phyloP scores from a whole-genome alignment of 2,888 invertebrate species.

The Drosophila aldrichi region DNA sequence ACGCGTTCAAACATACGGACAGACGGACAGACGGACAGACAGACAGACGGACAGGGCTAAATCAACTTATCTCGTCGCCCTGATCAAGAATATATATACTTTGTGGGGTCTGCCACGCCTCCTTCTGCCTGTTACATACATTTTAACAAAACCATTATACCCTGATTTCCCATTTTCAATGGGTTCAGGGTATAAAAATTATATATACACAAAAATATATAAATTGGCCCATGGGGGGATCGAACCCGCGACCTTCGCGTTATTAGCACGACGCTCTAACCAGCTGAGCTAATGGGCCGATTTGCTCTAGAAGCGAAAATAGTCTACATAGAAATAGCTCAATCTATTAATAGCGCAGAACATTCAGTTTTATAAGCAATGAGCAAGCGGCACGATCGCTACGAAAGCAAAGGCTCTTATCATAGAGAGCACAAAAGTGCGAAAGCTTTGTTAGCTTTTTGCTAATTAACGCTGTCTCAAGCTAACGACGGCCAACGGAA shows the following conservation, averaged over 20 bases:
- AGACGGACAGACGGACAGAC: too few relatives aligned
- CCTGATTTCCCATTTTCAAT: too few relatives aligned
- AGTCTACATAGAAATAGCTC: not conserved
- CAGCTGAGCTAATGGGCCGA: constrained; percentile 86
- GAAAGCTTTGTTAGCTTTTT: constrained; percentile 30
- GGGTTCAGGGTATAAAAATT: too few relatives aligned
- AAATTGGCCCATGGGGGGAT: constrained; percentile 85
- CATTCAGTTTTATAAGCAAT: constrained; percentile 10
- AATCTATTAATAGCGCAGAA: constrained; percentile 8
- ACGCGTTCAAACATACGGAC: too few relatives aligned
- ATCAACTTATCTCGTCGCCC: too few relatives aligned
- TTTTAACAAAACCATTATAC: too few relatives aligned
- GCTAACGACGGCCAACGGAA: constrained; percentile 50
- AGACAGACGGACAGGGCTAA: too few relatives aligned
- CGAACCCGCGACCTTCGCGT: constrained; percentile 86
- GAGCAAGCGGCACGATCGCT: constrained; percentile 16
- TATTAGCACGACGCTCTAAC: constrained; percentile 86
- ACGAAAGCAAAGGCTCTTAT: constrained; percentile 17
- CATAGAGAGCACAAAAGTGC: not conserved
- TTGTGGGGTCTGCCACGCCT: too few relatives aligned
- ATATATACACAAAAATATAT: too few relatives aligned
- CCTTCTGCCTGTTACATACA: too few relatives aligned
- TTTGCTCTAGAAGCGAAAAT: not conserved
- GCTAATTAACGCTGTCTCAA: constrained; percentile 37
- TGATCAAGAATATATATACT: too few relatives aligned